Evolutionary conservation across 2,113 vertebrate genomes (phyloP).

Genomic region (Tachuris rubrigastra): DNA sequence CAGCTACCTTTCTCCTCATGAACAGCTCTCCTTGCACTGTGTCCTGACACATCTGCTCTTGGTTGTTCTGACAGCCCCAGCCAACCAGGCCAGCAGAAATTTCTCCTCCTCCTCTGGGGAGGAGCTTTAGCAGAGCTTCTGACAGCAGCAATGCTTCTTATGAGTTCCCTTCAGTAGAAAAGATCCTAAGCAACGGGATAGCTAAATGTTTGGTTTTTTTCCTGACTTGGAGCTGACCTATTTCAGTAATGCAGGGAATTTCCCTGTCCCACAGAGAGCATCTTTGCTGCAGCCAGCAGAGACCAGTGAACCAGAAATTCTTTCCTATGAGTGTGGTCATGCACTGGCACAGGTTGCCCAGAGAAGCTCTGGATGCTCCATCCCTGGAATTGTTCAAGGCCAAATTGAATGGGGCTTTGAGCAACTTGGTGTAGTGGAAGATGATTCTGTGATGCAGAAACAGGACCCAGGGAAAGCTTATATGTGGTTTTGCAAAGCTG

Average conservation of each 20-base stretch:
- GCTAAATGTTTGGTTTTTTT: background rate
- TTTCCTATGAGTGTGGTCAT: rapidly evolving
- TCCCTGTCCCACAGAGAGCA: background rate
- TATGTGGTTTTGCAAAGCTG: background rate
- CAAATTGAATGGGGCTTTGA: background rate
- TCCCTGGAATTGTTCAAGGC: background rate
- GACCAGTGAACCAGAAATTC: background rate
- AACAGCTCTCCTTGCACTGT: background rate
- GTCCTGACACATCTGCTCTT: background rate
- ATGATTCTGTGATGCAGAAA: background rate
- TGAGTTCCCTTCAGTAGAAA: background rate
- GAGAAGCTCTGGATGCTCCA: background rate
- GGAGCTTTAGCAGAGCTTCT: background rate
- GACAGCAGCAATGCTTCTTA: background rate
- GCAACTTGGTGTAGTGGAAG: background rate
- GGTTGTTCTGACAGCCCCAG: background rate
- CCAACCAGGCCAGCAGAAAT: background rate
- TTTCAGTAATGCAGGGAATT: background rate
- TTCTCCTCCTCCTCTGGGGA: background rate
- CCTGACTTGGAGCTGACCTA: background rate
- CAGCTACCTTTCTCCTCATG: background rate
- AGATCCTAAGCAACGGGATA: background rate
- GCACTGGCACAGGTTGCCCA: background rate
- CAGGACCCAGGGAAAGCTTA: background rate
- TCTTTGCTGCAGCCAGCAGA: background rate